phyloP scores from a whole-genome alignment of 2,888 invertebrate species.

The Macrophya alboannulata region DNA sequence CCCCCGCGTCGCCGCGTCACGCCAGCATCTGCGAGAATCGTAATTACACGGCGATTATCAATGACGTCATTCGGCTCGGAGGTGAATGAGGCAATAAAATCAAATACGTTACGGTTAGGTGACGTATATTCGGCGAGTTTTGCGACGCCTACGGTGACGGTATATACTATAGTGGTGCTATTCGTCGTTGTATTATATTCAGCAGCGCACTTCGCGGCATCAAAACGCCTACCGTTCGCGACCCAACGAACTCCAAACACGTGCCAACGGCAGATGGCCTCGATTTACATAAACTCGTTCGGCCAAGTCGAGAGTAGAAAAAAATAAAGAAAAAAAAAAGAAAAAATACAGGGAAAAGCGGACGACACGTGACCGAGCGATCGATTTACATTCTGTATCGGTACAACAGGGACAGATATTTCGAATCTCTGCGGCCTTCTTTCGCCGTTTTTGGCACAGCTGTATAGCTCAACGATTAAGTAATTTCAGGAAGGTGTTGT shows the following conservation, averaged over 20 bases:
- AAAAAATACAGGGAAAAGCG: not conserved
- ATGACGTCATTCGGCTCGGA: constrained; percentile 54
- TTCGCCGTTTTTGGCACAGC: not conserved
- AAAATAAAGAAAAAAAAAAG: not conserved
- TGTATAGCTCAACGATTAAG: not conserved
- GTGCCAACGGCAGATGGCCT: constrained; percentile 36
- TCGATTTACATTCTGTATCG: not conserved
- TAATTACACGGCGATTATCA: constrained; percentile 71
- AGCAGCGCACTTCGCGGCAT: constrained; percentile 35
- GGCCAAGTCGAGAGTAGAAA: not conserved
- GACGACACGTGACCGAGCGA: constrained; percentile 16
- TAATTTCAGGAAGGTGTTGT: not conserved
- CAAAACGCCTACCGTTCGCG: constrained; percentile 1
- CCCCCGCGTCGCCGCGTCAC: constrained; percentile 52
- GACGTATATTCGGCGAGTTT: not conserved
- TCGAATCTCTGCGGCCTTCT: not conserved
- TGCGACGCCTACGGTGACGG: not conserved
- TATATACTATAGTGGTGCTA: not conserved
- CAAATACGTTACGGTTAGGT: constrained; percentile 24
- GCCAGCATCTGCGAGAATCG: constrained; percentile 61
- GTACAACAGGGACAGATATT: not conserved
- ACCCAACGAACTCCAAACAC: constrained; percentile 42
- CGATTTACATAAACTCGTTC: constrained; percentile 35
- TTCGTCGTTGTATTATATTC: constrained; percentile 13
- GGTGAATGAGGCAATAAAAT: constrained; percentile 40